Evolutionary conservation across 2,113 vertebrate genomes (phyloP).

Genomic region (Tachysurus fulvidraco): DNA sequence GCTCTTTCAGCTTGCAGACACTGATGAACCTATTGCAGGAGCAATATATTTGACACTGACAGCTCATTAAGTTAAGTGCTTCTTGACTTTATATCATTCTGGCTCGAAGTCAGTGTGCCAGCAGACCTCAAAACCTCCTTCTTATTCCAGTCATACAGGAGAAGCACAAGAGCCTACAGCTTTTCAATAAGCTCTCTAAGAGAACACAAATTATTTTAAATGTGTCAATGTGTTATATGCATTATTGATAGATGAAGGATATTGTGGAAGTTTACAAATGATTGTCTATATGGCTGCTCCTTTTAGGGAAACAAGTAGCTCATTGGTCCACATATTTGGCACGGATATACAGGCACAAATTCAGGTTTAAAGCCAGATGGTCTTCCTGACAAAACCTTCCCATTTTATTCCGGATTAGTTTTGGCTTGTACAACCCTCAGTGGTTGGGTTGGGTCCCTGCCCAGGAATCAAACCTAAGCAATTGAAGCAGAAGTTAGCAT

Average conservation of each 20-base stretch:
- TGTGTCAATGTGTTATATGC: conserved; percentile 11
- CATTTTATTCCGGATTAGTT: too few species aligned
- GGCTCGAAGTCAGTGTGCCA: conserved; percentile 64
- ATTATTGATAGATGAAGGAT: not conserved
- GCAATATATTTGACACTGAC: conserved; percentile 43
- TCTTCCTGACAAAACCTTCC: too few species aligned
- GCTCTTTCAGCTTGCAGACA: conserved; percentile 20
- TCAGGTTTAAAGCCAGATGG: too few species aligned
- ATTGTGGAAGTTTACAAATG: not conserved
- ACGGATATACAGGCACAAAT: too few species aligned
- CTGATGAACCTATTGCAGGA: conserved; percentile 19
- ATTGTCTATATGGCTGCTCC: not conserved
- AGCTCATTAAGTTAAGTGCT: conserved; percentile 78
- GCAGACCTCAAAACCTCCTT: conserved; percentile 49
- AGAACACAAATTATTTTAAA: conserved; percentile 55
- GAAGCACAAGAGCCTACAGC: conserved; percentile 61
- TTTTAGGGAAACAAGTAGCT: too few species aligned
- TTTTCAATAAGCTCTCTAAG: conserved; percentile 64
- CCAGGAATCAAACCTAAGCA: too few species aligned
- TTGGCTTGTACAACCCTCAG: too few species aligned
- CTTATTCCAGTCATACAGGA: conserved; percentile 59
- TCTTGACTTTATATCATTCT: conserved; percentile 65
- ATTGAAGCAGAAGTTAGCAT: not conserved
- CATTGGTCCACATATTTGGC: too few species aligned
- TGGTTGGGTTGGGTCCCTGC: too few species aligned